Percentiles rank a stretch among this genome's conserved stretches.
Evolutionary conservation across 1,140 invertebrate species (phyloP).

Genomic region (Pogonomyrmex barbatus): DNA sequence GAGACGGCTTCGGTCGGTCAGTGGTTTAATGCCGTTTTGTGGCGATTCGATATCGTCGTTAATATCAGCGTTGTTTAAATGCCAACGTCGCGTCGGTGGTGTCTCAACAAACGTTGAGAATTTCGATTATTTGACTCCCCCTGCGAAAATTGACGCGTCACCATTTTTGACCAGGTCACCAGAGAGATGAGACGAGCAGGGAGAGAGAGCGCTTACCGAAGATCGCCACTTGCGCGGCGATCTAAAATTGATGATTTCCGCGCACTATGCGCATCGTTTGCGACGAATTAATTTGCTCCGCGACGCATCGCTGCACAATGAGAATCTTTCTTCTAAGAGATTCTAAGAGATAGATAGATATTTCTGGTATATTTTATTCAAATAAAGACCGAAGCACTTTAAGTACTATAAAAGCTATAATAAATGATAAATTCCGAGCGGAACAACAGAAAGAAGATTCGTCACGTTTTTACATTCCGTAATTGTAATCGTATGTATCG

Average conservation of each 20-base stretch:
- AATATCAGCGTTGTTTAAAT: conserved; percentile 49
- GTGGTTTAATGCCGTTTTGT: conserved; percentile 62
- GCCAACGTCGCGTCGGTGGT: conserved; percentile 10
- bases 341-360: neutral
- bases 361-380: neutral
- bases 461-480: too few species aligned
- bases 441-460: too few species aligned
- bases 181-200: neutral
- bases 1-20: neutral
- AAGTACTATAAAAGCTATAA: too few species aligned
- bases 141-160: conserved; percentile 1
- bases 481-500: too few species aligned
- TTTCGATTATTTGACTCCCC: neutral
- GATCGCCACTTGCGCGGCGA: neutral
- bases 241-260: neutral
- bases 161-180: neutral
- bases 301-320: neutral
- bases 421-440: too few species aligned
- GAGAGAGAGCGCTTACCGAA: neutral
- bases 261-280: conserved; percentile 20
- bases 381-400: neutral
- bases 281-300: neutral
- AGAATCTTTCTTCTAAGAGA: neutral
- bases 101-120: neutral
- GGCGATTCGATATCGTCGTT: conserved; percentile 59